Base-by-base conservation (phyloP, 2,797 vertebrate species). In the Huso huso region DNA sequence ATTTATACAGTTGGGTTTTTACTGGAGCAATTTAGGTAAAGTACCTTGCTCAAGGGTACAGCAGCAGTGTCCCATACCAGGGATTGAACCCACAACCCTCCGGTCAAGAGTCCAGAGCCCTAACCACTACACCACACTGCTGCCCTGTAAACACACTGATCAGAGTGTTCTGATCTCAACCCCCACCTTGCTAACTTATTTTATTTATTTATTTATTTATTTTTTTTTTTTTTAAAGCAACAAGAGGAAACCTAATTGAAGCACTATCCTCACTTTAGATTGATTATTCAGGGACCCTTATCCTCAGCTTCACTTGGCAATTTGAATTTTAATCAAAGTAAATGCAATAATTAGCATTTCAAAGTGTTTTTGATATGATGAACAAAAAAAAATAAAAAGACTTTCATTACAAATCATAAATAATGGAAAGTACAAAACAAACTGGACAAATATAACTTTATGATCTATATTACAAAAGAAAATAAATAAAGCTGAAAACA, bases 331-430 rank as follows among this genome's bases (percentile, higher is more conserved):
- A 90, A 91, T 91, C 85, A 86, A 88, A 88, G 85, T 76, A 89
- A 88, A 87, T 89, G 83, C 80, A 89, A 89, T 90, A 89, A 91
- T 90, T 88, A 90, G 80, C 89, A 90, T 90, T 89, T 90, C 86
- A 88, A 90, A 89, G 84, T 86, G 70, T 84, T 81, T 87, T 85
- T 87, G 83, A 88, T 86, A 88, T 76, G 84, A 72, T 80, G 76
- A 83, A 76, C 76, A 73, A 76, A 81, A 53, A 7, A 52, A 53
- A 73, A 75, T 69, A 63, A 77, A 71, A 80, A 80, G 76, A 85
- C 79, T 87, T 86, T 77, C 80, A 81, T 83, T 84, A 83, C 81
- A 82, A 84, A 76, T 73, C 79, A 77, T 81, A 87, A 70, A 87
- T 80, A 83, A 87, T 86, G 86, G 76, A 78, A 81, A 81, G 12